Base-by-base conservation (phyloP, 1,140 invertebrate genomes). In the Danaus melanippus region DNA sequence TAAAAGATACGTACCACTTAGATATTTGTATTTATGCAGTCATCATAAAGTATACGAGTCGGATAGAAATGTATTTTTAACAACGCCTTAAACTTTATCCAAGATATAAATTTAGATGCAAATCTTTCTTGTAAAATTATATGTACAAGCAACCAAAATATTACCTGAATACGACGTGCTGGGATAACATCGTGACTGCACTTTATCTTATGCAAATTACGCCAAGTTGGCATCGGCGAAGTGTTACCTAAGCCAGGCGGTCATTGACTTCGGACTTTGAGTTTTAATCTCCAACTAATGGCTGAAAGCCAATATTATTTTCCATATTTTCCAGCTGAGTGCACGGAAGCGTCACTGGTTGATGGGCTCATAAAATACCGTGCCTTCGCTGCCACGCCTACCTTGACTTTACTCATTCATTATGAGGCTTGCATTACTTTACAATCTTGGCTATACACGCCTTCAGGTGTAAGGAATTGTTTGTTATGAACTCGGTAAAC, bases 381-480 rank as follows among this genome's bases (percentile, higher is more conserved):
- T 10, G 55, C 58, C 58, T 58, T 45, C 46, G 9, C 8, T 12
- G 48, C 46, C 55, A 49, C 52, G 50, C 58, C 53, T 58, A 47
- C 42, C 50, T 56, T 52, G 21, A 52, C 50, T 62, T 53, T 48
- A 44, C 21, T 60, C 59, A 53, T 66, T 62, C 56, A 58, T 62
- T 62, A 66, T 56, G 48, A 46, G 46, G 51, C 51, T 65, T 65
- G 64, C 59, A 62, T 56, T 66, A 66, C 55, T 47, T 58, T 43
- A 57, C 55, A 58, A 62, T 61, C 54, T 62, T 50, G 47, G 58
- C 63, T 63, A 68, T 60, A 65, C 64, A 63, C 64, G 53, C 64
- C 64, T 46, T 58, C 44, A 45, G 55, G 56, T 56, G 64, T 59
- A 58, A 55, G 58, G 53, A 59, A 56, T 47, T 56, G 57, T 46